Evolutionary conservation across 2,113 vertebrate species (phyloP), one percentile per base, ranked within the genome.

Genomic region (Strigops habroptila): DNA sequence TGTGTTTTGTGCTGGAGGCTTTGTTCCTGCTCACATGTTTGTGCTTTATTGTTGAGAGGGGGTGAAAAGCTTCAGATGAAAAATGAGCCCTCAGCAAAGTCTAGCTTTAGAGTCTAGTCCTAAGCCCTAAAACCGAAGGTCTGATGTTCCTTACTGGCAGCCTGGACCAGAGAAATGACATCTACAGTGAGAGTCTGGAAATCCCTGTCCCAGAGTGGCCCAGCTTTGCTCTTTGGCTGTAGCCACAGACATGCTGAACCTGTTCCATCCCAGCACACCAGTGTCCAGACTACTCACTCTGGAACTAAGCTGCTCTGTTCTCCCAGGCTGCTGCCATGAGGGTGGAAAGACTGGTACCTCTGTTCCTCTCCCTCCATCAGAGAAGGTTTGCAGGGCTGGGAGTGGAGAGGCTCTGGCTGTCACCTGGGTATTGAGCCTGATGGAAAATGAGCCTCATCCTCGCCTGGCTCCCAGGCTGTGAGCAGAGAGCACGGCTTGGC

Each of bases 401-500:
- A 18, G 19, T 1, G 12, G 27, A 43, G 91, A 68, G 43, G 68
- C 39, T 52, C 52, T 14, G 25, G 8, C 69, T 18, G 51, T n/a
- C 91, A 87, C 96, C 81, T 60, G 87, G 73, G 17, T 10, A 8
- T 39, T 28, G 67, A 48, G 67, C 37, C 80, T 30, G 81, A 14
- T 53, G 89, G 90, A 93, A 94, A 96, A 90, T 53, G 46, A 2
- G 33, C 44, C 71, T 83, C 80, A 48, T 12, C 18, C 30, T 19
- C 14, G 31, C 14, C 55, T 0, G 6, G 59, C 55, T 31, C 71
- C 41, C 57, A 37, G 81, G 77, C 93, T 30, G 86, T 0, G 71
- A 76, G 67, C 43, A 25, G 57, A 11, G 73, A 73, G 49, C 19
- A 0, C 1, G 3, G 80, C 93, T 84, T 65, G 86, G 93, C 93